These are phyloP conservation scores for Python bivittatus DNA, from an alignment of 2,113 vertebrate species.

Conservation along the genomic window DNA sequence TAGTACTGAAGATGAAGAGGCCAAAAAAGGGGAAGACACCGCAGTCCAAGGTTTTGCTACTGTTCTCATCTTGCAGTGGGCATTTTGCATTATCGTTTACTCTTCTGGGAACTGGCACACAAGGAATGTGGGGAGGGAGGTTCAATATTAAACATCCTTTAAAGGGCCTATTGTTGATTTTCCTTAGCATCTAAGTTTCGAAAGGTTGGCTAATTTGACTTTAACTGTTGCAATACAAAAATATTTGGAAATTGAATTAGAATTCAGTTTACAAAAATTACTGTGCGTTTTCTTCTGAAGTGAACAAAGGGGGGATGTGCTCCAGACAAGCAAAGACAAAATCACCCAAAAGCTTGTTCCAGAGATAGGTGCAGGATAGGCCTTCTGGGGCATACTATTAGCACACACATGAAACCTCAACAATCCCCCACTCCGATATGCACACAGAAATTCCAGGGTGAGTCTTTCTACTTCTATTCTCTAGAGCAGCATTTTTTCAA, in stretches of 20 bases:
- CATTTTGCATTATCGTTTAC: neutral
- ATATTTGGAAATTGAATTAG: neutral
- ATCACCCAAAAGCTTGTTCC: neutral
- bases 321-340: neutral
- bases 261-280: neutral
- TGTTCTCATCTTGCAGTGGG: neutral
- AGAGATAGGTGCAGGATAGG: neutral
- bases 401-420: neutral
- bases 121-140: neutral
- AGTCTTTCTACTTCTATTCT: neutral
- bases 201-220: neutral
- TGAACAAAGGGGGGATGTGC: neutral
- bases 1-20: conserved; percentile 76
- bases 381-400: neutral
- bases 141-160: neutral
- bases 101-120: neutral
- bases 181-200: neutral
- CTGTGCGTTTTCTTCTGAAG: neutral
- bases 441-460: neutral
- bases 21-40: conserved; percentile 73
- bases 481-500: neutral
- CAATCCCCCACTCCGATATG: neutral
- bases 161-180: neutral
- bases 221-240: neutral
- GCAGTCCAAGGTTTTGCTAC: conserved; percentile 68